These are phyloP conservation scores for Tridacna crocea DNA, from an alignment of 2,888 invertebrate genomes.

Conservation along the genomic window DNA sequence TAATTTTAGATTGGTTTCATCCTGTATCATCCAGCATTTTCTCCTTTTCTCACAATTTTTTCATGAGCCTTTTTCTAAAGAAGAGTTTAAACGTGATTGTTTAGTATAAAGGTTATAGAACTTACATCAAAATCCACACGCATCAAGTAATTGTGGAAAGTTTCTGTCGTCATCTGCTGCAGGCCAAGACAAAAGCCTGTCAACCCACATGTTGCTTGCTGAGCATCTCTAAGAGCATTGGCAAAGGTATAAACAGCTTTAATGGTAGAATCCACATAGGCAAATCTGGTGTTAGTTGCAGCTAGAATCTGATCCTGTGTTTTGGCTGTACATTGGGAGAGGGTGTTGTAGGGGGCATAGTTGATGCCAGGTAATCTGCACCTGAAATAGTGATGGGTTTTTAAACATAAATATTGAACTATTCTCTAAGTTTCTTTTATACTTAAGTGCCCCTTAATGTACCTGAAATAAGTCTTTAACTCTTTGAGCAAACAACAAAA, in stretches of 20 bases:
- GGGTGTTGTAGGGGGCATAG: slow-evolving; percentile 65
- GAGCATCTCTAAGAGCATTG: slow-evolving; percentile 71
- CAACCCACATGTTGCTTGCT: slow-evolving; percentile 60
- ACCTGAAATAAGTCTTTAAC: no score
- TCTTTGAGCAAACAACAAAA: no score
- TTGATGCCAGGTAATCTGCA: slow-evolving; percentile 56
- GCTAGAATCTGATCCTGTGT: slow-evolving; percentile 34
- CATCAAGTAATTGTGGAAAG: slow-evolving; percentile 70
- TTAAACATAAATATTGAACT: no score
- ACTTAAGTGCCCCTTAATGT: no score
- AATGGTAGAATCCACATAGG: slow-evolving; percentile 73
- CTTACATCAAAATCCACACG: slow-evolving; percentile 68
- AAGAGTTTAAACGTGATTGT: background rate
- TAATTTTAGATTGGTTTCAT: no score
- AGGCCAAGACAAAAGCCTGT: slow-evolving; percentile 63
- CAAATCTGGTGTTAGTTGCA: slow-evolving; percentile 52
- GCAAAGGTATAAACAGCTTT: slow-evolving; percentile 78
- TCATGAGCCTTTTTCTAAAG: background rate
- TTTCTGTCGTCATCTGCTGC: slow-evolving; percentile 59
- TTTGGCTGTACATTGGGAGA: slow-evolving; percentile 55
- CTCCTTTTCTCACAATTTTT: background rate
- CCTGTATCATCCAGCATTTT: background rate
- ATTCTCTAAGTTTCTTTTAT: no score
- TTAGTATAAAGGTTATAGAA: background rate
- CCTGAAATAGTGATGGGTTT: slow-evolving; percentile 25